These are phyloP conservation scores for Sitophilus oryzae DNA, from an alignment of 1,140 invertebrate genomes.

Conservation along the genomic window DNA sequence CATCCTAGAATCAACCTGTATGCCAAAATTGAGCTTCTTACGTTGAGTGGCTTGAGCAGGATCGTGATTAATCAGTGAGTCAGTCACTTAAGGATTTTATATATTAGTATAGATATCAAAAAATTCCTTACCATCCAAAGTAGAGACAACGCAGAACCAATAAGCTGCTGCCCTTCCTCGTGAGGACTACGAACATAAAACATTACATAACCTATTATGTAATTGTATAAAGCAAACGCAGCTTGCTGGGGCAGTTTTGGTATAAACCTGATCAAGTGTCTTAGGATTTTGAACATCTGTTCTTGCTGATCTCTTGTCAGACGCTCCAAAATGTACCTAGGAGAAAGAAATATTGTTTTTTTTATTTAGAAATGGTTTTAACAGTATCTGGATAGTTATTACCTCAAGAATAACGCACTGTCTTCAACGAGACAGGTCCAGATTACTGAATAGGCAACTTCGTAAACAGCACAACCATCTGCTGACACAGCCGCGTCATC, in stretches of 20 bases:
- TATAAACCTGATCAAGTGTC: constrained; percentile 90
- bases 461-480: constrained; percentile 88
- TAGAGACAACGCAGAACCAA: constrained; percentile 88
- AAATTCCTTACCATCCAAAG: constrained; percentile 96
- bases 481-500: constrained; percentile 93
- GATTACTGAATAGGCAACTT: constrained; percentile 82
- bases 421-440: constrained; percentile 98
- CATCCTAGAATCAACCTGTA: no score
- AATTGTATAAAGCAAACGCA: constrained; percentile 98
- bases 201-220: constrained; percentile 99
- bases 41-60: no score
- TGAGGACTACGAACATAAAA: constrained; percentile 95
- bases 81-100: no score
- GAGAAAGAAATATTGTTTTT: constrained; percentile 24
- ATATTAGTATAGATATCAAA: no score
- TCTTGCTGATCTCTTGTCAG: constrained; percentile 93
- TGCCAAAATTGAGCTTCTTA: no score
- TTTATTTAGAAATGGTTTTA: not conserved
- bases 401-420: constrained; percentile 73
- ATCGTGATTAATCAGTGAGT: no score
- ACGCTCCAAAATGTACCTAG: constrained; percentile 93
- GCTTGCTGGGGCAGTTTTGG: constrained; percentile 93
- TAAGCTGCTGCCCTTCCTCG: constrained; percentile 84
- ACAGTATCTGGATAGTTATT: not conserved
- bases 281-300: constrained; percentile 87